phyloP scores from a whole-genome alignment of 2,888 invertebrate genomes.

The Amblyteles armatorius region DNA sequence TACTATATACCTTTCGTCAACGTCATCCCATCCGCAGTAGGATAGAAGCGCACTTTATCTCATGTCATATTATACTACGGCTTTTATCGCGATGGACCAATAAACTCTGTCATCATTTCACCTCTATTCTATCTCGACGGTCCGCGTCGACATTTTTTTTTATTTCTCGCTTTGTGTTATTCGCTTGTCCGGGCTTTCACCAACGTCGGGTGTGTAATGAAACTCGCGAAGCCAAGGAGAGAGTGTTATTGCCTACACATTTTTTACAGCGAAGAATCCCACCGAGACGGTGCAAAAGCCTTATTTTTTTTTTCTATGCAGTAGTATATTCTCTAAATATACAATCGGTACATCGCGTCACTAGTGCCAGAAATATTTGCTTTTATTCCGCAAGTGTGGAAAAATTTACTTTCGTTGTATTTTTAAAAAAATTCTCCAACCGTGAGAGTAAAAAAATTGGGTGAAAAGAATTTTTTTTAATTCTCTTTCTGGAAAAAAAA shows the following conservation, averaged over 20 bases:
- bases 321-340: not conserved
- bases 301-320: not conserved
- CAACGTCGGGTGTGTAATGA: conserved; percentile 25
- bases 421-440: too few species aligned
- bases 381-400: not conserved
- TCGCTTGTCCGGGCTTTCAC: conserved; percentile 49
- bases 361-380: not conserved
- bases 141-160: conserved; percentile 46
- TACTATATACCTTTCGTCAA: conserved; percentile 42
- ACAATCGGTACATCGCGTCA: not conserved
- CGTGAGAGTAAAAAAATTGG: too few species aligned
- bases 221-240: conserved; percentile 36
- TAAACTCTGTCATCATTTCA: conserved; percentile 56
- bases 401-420: too few species aligned
- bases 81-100: conserved; percentile 58
- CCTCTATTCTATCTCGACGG: conserved; percentile 47
- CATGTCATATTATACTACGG: conserved; percentile 28
- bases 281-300: not conserved
- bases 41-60: conserved; percentile 53
- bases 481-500: too few species aligned
- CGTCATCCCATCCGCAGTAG: conserved; percentile 57
- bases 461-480: too few species aligned
- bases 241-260: conserved; percentile 36
- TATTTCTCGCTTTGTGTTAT: conserved; percentile 29
- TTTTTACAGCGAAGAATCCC: not conserved